phyloP scores from a whole-genome alignment of 1,140 invertebrate genomes.

The Wasmannia auropunctata region DNA sequence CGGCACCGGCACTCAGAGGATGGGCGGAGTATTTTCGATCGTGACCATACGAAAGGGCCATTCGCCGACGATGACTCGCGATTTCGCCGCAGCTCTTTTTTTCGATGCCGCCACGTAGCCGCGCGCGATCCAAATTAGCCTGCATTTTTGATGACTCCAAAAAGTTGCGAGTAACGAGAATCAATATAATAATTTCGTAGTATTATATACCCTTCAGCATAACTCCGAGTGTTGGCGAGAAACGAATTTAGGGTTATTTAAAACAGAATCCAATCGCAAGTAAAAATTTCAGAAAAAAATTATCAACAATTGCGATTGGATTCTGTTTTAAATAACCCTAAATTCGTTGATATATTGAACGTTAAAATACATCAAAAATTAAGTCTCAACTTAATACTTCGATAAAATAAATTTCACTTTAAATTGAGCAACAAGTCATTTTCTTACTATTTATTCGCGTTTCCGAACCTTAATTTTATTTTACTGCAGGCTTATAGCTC shows the following conservation, averaged over 20 bases:
- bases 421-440: not conserved
- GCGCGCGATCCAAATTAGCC: slow-evolving; percentile 38
- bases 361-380: not conserved
- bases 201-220: not conserved
- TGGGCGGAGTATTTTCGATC: slow-evolving; percentile 60
- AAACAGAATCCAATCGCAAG: not conserved
- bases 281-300: not conserved
- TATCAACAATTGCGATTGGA: not conserved
- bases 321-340: not conserved
- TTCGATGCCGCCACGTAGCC: slow-evolving; percentile 2
- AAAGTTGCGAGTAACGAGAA: not conserved
- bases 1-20: slow-evolving; percentile 8
- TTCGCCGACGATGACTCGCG: slow-evolving; percentile 56
- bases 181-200: not conserved
- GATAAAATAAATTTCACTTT: not conserved
- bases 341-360: not conserved
- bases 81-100: slow-evolving; percentile 42
- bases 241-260: not conserved
- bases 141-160: slow-evolving; percentile 14
- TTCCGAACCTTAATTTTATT: not conserved
- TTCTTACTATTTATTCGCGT: not conserved
- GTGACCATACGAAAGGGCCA: slow-evolving; percentile 42
- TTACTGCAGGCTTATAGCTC: not conserved
- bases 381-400: not conserved
- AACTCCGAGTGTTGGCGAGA: not conserved